Evolutionary conservation across 2,888 invertebrate genomes (phyloP).

Genomic region (Drepana falcataria): DNA sequence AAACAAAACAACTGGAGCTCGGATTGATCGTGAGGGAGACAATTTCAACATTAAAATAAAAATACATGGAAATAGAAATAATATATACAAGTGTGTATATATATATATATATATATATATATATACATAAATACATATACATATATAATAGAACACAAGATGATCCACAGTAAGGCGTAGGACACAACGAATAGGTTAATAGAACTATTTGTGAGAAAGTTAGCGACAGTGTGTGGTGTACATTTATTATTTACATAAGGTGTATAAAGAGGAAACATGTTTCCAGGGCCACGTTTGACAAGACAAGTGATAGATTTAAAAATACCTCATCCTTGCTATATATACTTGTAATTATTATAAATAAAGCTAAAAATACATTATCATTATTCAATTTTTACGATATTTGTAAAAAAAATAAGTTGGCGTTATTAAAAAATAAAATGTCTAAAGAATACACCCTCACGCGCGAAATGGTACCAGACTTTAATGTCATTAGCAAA

Average conservation of each 20-base stretch:
- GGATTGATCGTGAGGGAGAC: slow-evolving; percentile 74
- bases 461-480: no score
- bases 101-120: slow-evolving; percentile 25
- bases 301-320: slow-evolving; percentile 25
- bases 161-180: slow-evolving; percentile 43
- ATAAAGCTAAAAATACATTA: no score
- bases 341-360: no score
- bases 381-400: no score
- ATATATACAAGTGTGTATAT: slow-evolving; percentile 26
- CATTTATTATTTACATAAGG: slow-evolving; percentile 47
- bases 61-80: slow-evolving; percentile 33
- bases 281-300: slow-evolving; percentile 36
- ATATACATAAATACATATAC: slow-evolving; percentile 19
- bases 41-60: slow-evolving; percentile 45
- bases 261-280: slow-evolving; percentile 12
- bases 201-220: slow-evolving; percentile 39
- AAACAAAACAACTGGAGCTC: slow-evolving; percentile 56
- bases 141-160: slow-evolving; percentile 30
- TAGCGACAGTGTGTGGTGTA: slow-evolving; percentile 60
- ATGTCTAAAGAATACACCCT: no score
- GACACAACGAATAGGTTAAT: slow-evolving; percentile 67
- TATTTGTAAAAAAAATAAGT: no score
- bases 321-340: no score
- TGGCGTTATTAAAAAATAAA: no score
- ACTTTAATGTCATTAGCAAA: no score